Conservation (phyloP, 2,888 invertebrate genomes). For the Oscheius myriophilus region DNA sequence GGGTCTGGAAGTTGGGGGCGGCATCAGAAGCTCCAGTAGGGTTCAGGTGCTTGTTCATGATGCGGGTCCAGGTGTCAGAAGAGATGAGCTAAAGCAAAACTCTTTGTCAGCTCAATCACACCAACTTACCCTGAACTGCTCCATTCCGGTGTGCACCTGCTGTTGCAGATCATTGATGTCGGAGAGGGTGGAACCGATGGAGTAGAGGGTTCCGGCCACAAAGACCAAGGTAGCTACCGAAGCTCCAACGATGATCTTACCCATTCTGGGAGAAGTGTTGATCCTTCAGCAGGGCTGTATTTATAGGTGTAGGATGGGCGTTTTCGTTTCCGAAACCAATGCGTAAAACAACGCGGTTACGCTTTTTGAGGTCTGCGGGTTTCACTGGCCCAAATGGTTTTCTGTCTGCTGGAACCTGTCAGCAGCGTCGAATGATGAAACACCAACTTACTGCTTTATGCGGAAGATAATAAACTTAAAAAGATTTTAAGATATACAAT, state of each 20-base stretch:
- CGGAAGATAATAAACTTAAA: too few species aligned
- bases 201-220: constrained; percentile 41
- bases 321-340: too few species aligned
- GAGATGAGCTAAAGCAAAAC: constrained; percentile 42
- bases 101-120: neutral
- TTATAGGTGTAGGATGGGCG: too few species aligned
- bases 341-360: too few species aligned
- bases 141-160: constrained; percentile 52
- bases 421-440: too few species aligned
- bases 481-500: too few species aligned
- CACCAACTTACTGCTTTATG: too few species aligned
- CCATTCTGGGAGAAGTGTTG: constrained; percentile 34
- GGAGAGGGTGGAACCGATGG: constrained; percentile 42
- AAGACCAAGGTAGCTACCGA: constrained; percentile 47
- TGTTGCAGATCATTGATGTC: constrained; percentile 48
- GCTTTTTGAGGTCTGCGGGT: too few species aligned
- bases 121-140: constrained; percentile 51
- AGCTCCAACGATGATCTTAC: constrained; percentile 48
- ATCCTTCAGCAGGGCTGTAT: too few species aligned
- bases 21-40: constrained; percentile 45
- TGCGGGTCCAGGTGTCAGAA: constrained; percentile 56
- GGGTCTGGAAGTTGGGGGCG: constrained; percentile 53
- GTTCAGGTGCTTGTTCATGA: constrained; percentile 51
- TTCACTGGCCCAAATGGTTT: too few species aligned
- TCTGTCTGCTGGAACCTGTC: too few species aligned